A percentile compares a stretch with the other conserved stretches of the same genome.
These are phyloP conservation scores for Sprattus sprattus DNA, from an alignment of 2,113 vertebrate genomes.

Conservation along the genomic window DNA sequence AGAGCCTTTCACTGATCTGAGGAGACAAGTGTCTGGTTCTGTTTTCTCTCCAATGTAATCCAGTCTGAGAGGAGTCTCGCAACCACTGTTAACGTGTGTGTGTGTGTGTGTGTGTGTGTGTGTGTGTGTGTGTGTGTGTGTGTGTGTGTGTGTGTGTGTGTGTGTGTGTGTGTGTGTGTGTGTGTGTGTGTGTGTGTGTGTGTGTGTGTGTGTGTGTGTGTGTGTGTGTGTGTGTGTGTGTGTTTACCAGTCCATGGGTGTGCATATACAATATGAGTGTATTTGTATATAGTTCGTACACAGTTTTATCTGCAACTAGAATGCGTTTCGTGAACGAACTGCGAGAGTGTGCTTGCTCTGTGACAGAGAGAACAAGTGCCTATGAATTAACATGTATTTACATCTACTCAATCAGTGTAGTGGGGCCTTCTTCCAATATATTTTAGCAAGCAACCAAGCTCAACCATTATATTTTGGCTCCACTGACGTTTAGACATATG, in stretches of 20 bases:
- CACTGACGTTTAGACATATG: too few relatives aligned
- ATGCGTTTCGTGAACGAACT: too few relatives aligned
- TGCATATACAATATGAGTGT: neutral
- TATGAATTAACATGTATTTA: too few relatives aligned
- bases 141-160: neutral
- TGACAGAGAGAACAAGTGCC: too few relatives aligned
- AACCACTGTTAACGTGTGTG: neutral
- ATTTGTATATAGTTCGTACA: neutral
- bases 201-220: neutral
- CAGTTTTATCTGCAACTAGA: neutral
- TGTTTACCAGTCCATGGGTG: neutral
- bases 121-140: neutral
- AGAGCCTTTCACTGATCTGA: conserved; percentile 9
- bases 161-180: neutral
- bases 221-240: neutral
- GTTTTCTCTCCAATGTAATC: conserved; percentile 7
- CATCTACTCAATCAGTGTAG: too few relatives aligned
- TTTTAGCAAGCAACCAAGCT: too few relatives aligned
- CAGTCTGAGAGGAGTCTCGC: neutral
- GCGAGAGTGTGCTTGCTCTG: too few relatives aligned
- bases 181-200: neutral
- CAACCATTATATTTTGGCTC: too few relatives aligned
- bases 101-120: neutral
- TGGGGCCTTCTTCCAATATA: too few relatives aligned
- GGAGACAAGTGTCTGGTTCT: conserved; percentile 19